phyloP scores from a whole-genome alignment of 2,888 invertebrate species.

The Gortyna flavago region DNA sequence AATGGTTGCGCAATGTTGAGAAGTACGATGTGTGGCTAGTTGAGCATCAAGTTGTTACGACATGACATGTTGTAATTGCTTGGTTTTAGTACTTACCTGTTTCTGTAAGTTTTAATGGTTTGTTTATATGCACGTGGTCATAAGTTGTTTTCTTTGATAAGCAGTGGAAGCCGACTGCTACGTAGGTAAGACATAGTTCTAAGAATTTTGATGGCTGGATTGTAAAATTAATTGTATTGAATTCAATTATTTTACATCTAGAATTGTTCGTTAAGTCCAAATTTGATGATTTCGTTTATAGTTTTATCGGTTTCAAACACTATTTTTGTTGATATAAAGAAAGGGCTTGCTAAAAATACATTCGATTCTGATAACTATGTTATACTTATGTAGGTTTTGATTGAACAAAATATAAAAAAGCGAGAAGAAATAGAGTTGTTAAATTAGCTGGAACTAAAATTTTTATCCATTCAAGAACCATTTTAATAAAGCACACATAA shows the following conservation, averaged over 20 bases:
- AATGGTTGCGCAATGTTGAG: conserved; percentile 50
- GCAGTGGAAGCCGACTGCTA: background rate
- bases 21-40: conserved; percentile 19
- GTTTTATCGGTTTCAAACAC: background rate
- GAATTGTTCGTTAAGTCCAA: background rate
- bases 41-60: conserved; percentile 43
- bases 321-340: too few species aligned
- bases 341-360: too few species aligned
- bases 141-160: background rate
- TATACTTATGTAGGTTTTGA: too few species aligned
- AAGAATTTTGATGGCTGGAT: too few species aligned
- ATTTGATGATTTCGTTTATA: background rate
- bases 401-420: too few species aligned
- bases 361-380: too few species aligned
- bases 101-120: conserved; percentile 3
- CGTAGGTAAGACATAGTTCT: too few species aligned
- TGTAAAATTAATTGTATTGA: too few species aligned
- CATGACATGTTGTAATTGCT: conserved; percentile 27
- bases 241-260: background rate
- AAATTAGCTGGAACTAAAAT: too few species aligned
- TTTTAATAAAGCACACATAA: too few species aligned
- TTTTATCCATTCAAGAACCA: too few species aligned
- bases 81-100: background rate
- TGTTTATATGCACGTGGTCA: background rate
- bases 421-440: too few species aligned